phyloP scores from a whole-genome alignment of 2,113 vertebrate species.

The Dermatemys mawii region DNA sequence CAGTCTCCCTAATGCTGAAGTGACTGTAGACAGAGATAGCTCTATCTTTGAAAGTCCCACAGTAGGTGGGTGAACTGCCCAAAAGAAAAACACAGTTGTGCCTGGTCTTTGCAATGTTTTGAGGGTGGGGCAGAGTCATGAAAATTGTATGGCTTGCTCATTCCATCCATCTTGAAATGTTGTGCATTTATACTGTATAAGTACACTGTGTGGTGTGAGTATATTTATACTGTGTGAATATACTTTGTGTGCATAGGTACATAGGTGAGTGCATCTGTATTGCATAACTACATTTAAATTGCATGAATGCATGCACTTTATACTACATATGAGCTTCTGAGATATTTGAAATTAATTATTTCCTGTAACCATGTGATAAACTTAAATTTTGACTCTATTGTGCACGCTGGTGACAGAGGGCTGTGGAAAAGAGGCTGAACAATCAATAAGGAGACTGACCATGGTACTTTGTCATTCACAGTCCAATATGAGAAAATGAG shows the following conservation, averaged over 20 bases:
- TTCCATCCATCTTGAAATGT: not conserved
- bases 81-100: not conserved
- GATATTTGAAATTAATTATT: not conserved
- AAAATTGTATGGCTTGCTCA: not conserved
- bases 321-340: not conserved
- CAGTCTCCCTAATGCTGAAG: rapidly evolving
- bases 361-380: not conserved
- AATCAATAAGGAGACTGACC: too few species aligned
- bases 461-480: not conserved
- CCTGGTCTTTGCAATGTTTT: not conserved
- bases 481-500: not conserved
- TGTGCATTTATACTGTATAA: not conserved
- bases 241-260: not conserved
- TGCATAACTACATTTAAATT: not conserved
- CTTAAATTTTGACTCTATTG: not conserved
- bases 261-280: not conserved
- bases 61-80: not conserved
- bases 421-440: not conserved
- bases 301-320: not conserved
- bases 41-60: not conserved
- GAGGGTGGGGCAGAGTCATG: not conserved
- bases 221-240: not conserved
- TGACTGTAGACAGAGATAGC: not conserved
- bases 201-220: not conserved
- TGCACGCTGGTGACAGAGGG: not conserved